Evolutionary conservation across 2,113 vertebrate species (phyloP).

Genomic region (Myotis yumanensis): DNA sequence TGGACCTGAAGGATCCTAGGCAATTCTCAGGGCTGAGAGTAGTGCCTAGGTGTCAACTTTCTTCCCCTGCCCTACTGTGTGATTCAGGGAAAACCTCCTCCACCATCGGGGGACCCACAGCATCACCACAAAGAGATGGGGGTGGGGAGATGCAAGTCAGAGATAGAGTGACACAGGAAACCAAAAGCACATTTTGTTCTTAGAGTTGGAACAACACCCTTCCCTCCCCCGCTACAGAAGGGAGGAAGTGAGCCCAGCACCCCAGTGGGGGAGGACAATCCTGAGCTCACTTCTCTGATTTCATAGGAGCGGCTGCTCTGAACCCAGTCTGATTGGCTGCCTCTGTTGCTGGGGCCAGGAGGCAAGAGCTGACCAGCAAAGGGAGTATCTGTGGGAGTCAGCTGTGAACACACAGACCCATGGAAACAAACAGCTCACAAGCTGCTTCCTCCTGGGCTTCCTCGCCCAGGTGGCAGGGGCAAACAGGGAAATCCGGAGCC

Average conservation of each 20-base stretch:
- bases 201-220: conserved; percentile 39
- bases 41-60: neutral
- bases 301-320: conserved; percentile 6
- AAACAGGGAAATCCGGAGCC: conserved; percentile 7
- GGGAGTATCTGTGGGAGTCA: conserved; percentile 15
- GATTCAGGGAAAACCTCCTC: neutral
- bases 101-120: neutral
- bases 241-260: conserved; percentile 68
- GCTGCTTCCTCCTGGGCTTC: neutral
- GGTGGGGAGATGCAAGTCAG: neutral
- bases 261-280: neutral
- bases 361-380: neutral
- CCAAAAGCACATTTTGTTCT: conserved; percentile 59
- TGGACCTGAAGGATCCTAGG: neutral
- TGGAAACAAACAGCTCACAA: conserved; percentile 26
- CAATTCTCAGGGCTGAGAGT: neutral
- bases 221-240: neutral
- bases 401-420: conserved; percentile 14
- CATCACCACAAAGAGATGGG: neutral
- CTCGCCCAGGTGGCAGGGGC: neutral
- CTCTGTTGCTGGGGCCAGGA: conserved; percentile 36
- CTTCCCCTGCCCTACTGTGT: neutral
- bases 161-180: conserved; percentile 53
- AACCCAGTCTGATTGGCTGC: conserved; percentile 40
- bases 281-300: conserved; percentile 39